Conservation (phyloP, 2,888 invertebrate genomes). For the Oscheius sp. region DNA sequence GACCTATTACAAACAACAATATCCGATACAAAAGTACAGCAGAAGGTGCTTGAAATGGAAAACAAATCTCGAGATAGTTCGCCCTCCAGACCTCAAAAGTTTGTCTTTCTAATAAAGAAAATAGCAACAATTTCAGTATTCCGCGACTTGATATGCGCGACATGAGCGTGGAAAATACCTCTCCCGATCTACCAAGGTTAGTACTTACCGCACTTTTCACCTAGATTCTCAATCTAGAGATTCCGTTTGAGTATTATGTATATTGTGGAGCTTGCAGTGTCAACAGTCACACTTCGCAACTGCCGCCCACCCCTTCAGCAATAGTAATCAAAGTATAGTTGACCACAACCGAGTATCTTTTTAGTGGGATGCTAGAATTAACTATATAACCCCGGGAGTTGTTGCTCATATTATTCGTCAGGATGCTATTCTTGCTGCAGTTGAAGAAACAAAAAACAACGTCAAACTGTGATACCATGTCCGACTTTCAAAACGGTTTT, state of each 20-base stretch:
- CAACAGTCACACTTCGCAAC: constrained; percentile 27
- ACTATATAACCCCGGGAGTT: constrained; percentile 7
- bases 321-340: not conserved
- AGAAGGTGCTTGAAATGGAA: constrained; percentile 1
- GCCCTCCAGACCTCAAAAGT: constrained; percentile 22
- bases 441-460: not conserved
- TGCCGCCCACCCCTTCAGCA: not conserved
- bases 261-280: constrained; percentile 31
- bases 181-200: constrained; percentile 18
- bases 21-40: not conserved
- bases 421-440: constrained; percentile 8
- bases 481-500: not conserved
- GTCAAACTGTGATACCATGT: not conserved
- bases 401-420: constrained; percentile 27
- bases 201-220: constrained; percentile 1
- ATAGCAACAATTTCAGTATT: constrained; percentile 2
- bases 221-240: constrained; percentile 11
- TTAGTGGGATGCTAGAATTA: constrained; percentile 27
- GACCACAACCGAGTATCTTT: not conserved
- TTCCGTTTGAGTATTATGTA: constrained; percentile 1
- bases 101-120: not conserved
- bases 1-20: constrained; percentile 5
- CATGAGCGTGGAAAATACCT: constrained; percentile 21
- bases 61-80: not conserved
- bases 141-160: constrained; percentile 25